phyloP scores from a whole-genome alignment of 1,140 invertebrate genomes.

The Tribolium madens region DNA sequence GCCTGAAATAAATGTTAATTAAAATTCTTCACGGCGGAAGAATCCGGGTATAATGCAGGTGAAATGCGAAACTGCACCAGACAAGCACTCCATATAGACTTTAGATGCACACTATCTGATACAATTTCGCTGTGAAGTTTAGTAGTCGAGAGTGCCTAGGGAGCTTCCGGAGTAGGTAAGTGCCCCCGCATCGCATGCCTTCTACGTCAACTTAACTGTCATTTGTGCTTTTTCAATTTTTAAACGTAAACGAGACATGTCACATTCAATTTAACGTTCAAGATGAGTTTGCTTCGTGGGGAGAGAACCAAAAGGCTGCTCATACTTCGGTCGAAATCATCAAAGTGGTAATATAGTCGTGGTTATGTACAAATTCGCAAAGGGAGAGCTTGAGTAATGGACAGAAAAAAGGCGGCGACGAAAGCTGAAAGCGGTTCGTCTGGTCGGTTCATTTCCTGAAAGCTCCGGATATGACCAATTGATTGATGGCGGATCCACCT shows the following conservation, averaged over 20 bases:
- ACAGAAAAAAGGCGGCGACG: slow-evolving; percentile 16
- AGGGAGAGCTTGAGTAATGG: slow-evolving; percentile 6
- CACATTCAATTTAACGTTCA: slow-evolving; percentile 34
- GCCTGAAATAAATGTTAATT: slow-evolving; percentile 34
- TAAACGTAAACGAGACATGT: slow-evolving; percentile 38
- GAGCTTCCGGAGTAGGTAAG: slow-evolving; percentile 37
- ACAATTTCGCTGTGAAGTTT: slow-evolving; percentile 13
- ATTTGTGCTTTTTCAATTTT: slow-evolving; percentile 46
- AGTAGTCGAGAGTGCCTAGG: slow-evolving; percentile 32
- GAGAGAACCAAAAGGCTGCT: not conserved
- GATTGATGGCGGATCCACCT: slow-evolving; percentile 54
- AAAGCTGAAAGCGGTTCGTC: slow-evolving; percentile 28
- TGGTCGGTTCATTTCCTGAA: slow-evolving; percentile 51
- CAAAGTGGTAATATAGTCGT: slow-evolving; percentile 23
- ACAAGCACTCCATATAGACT: slow-evolving; percentile 22
- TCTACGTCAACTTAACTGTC: slow-evolving; percentile 37
- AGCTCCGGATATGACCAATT: slow-evolving; percentile 54
- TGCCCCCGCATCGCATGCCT: slow-evolving; percentile 34
- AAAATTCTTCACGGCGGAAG: slow-evolving; percentile 32
- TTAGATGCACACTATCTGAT: slow-evolving; percentile 34
- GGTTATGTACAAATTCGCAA: not conserved
- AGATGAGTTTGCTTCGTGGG: slow-evolving; percentile 4
- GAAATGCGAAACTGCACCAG: slow-evolving; percentile 30
- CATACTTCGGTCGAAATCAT: not conserved
- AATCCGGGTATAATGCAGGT: slow-evolving; percentile 22